phyloP scores from a whole-genome alignment of 2,888 invertebrate genomes.

The Tetranychus truncatus region DNA sequence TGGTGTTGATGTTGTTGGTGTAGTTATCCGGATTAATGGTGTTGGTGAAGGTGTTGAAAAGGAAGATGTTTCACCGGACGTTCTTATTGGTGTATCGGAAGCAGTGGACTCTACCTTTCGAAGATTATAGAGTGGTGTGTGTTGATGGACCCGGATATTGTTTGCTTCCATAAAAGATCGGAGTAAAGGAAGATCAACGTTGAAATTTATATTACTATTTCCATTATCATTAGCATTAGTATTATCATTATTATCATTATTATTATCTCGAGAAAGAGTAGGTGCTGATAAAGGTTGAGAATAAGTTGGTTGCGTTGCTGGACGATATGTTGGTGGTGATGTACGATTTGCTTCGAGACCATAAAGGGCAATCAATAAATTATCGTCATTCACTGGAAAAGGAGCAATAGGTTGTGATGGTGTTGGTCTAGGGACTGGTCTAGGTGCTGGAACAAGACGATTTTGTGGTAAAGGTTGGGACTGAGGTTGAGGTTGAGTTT shows the following conservation, averaged over 20 bases:
- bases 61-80: neutral
- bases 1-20: neutral
- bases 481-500: neutral
- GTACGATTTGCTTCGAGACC: neutral
- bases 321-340: neutral
- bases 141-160: neutral
- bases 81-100: neutral
- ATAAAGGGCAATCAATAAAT: neutral
- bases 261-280: neutral
- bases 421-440: neutral
- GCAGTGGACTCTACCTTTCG: neutral
- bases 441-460: neutral
- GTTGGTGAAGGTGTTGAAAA: neutral
- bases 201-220: neutral
- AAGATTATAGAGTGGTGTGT: neutral
- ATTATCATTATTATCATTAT: neutral
- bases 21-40: neutral
- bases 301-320: neutral
- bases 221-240: neutral
- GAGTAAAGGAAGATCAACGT: constrained; percentile 1
- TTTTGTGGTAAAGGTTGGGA: neutral
- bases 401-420: neutral
- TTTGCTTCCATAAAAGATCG: neutral
- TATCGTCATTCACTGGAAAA: neutral
- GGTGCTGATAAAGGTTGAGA: neutral